These are phyloP conservation scores for Ammodytes dubius DNA, from an alignment of 2,113 vertebrate genomes.

Conservation along the genomic window DNA sequence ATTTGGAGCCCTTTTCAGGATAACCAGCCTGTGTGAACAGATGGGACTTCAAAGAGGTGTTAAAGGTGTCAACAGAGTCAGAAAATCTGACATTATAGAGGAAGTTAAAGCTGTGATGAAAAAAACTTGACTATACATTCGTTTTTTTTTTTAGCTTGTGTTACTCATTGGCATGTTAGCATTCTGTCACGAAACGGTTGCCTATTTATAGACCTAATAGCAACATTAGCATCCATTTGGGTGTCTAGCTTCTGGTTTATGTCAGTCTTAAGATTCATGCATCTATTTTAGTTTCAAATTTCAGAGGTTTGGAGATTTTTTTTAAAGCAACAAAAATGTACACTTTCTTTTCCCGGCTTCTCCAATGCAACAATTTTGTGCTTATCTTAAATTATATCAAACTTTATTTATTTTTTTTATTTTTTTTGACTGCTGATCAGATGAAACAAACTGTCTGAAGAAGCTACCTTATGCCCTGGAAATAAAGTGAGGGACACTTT, in stretches of 20 bases:
- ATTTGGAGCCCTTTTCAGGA: constrained; percentile 24
- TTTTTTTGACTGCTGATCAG: too few relatives aligned
- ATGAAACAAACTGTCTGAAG: too few relatives aligned
- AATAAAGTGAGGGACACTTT: too few relatives aligned
- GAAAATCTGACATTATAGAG: constrained; percentile 20
- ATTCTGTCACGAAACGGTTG: not conserved
- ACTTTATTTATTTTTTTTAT: too few relatives aligned
- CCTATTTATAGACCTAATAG: not conserved
- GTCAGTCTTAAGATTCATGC: not conserved
- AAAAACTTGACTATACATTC: too few relatives aligned
- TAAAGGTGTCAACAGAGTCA: constrained; percentile 47
- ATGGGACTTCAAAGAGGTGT: constrained; percentile 24
- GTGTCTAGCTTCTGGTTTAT: not conserved
- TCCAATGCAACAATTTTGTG: too few relatives aligned
- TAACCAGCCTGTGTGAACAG: constrained; percentile 27
- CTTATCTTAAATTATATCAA: too few relatives aligned
- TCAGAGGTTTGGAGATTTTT: too few relatives aligned
- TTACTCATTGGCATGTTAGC: not conserved
- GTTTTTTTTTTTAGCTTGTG: not conserved
- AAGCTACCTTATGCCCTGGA: too few relatives aligned
- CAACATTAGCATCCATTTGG: not conserved
- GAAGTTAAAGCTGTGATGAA: not conserved
- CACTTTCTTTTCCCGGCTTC: too few relatives aligned
- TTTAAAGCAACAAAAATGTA: too few relatives aligned
- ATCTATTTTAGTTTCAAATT: not conserved